Percentiles rank a stretch among this genome's conserved stretches.
These are phyloP conservation scores for Tachyglossus aculeatus DNA, from an alignment of 2,797 vertebrate genomes.

Conservation along the genomic window DNA sequence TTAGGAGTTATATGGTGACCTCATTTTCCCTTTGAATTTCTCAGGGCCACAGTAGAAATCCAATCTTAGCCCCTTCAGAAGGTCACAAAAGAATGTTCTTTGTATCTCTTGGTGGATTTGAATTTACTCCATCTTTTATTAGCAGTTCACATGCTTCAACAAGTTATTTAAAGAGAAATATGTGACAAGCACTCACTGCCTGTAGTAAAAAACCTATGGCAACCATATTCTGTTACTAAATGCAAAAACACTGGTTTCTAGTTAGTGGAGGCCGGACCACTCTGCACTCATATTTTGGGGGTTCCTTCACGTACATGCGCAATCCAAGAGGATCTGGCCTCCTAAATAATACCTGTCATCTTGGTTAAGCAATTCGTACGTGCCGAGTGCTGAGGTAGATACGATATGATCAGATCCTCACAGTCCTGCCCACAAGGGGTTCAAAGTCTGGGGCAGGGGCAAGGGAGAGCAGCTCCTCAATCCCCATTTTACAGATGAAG, in stretches of 20 bases:
- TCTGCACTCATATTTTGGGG: neutral
- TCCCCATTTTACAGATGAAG: too few species aligned
- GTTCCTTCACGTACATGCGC: neutral
- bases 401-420: too few species aligned
- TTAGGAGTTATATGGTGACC: neutral
- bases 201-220: neutral
- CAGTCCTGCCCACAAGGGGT: too few species aligned
- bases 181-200: neutral
- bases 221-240: neutral
- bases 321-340: too few species aligned
- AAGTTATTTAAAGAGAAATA: neutral
- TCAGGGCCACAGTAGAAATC: neutral
- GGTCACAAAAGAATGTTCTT: neutral
- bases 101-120: neutral
- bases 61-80: neutral
- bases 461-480: too few species aligned
- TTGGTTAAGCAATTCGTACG: too few species aligned
- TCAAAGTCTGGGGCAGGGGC: too few species aligned
- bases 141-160: neutral
- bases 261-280: neutral
- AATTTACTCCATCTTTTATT: too few species aligned
- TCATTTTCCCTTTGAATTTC: slow-evolving; percentile 9
- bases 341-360: too few species aligned
- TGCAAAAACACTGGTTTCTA: neutral
- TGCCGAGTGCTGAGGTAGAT: too few species aligned